Evolutionary conservation across 2,113 vertebrate species (phyloP), one percentile per base, ranked within the genome.

Genomic region (Pomatorhinus ruficollis): DNA sequence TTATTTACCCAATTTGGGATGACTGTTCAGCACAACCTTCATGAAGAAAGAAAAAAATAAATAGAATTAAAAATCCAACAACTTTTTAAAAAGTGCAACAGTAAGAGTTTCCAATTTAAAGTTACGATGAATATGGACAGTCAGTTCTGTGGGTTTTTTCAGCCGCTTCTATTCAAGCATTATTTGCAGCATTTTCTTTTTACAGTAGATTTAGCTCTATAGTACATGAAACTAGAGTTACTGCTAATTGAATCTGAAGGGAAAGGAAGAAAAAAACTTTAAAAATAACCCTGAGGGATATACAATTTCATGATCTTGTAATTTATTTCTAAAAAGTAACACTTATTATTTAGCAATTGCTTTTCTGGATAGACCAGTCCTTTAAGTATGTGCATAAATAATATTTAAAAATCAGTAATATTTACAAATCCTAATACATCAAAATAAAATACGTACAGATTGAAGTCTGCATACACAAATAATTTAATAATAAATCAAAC

Each of bases 251-350:
- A 95, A 91, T 94, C 66, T 80, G 76, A 96, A 91, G 94, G 93
- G 91, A 87, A 79, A 49, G 72, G 22, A 53, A 70, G 69, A 40
- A 69, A 84, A 69, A 59, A 70, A 24, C 70, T 78, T 94, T 93
- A 96, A 97, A 96, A 98, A 98, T 77, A 98, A 98, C 98, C 98
- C 98, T 98, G 98, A 98, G 98, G 98, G 98, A 98, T 95, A 97
- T 92, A 96, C 95, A 96, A 95, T 96, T 98, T 97, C 96, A 97
- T 96, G 97, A 97, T 97, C 95, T 97, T 92, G 96, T 83, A 91
- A 94, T 98, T 98, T 97, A 94, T 96, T 97, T 96, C 93, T 98
- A 97, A 95, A 98, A 98, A 97, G 96, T 97, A 97, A 96, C 92
- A 96, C 96, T 95, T 97, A 97, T 97, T 98, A 98, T 97, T 98